Base-by-base conservation (phyloP, 2,888 invertebrate genomes). In the Epistrophe grossulariae region DNA sequence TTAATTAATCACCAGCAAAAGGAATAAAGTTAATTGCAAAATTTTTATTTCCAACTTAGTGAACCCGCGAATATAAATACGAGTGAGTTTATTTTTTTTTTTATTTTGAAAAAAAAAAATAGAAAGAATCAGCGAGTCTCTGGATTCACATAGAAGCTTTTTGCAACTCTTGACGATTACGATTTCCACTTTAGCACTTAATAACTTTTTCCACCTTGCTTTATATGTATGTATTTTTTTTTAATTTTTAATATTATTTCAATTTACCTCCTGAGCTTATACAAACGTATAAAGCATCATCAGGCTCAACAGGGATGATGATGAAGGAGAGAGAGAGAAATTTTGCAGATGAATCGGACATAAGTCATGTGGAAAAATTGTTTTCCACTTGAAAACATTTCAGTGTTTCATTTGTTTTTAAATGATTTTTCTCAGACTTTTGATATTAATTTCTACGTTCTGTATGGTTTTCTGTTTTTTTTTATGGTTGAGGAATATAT, bases 361-460 rank as follows among this genome's bases (percentile, higher is more conserved):
- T 31, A 88, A 88, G 88, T 88, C 88, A 80, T 88, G 88, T 78
- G 88, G 88, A 88, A 88, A 88, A 88, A 88, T 88, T 84, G 88
- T 88, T 88, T 88, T 88, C 88, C 88, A 88, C 88, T 88, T 79
- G 88, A 88, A 88, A 88, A 80, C 84, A 77, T 84, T 88, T 88
- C 84, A 87, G 87, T 84, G 88, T 88, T 88, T 88, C 88, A 84
- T 57, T 87, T 87, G 79, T 77, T 79, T n/a, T 55, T 79, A 72
- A 82, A 81, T 87, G 68, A 74, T 79, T 87, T 84, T 81, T 78
- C 80, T 84, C 80, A 73, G 84, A 77, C 76, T 77, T 82, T 62
- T 64, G 40, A 43, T 64, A 19, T 35, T 17, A 24, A 52, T 45
- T 68, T 68, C 43, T 59, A 19, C n/a, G 13, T 50, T 17, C 35